A percentile compares a stretch with the other conserved stretches of the same genome.
These are phyloP conservation scores for Drosophila algonquin DNA, from an alignment of 2,888 invertebrate genomes.

Conservation along the genomic window DNA sequence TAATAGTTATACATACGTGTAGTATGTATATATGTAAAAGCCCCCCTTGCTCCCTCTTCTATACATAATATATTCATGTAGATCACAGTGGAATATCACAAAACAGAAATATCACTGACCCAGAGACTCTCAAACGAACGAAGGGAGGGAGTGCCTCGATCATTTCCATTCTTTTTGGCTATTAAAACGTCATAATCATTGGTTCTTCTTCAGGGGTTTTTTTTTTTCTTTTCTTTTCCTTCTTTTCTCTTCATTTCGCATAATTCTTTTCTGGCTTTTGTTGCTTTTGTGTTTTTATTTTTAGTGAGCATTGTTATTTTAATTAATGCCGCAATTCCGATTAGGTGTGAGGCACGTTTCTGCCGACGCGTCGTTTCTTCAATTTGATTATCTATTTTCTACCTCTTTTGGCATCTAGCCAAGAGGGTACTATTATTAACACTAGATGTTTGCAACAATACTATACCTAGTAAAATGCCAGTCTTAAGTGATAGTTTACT, in stretches of 20 bases:
- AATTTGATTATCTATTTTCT: slow-evolving; percentile 29
- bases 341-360: slow-evolving; percentile 56
- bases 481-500: too few species aligned
- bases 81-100: too few species aligned
- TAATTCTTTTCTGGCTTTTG: slow-evolving; percentile 22
- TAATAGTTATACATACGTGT: too few species aligned
- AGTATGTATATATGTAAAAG: too few species aligned
- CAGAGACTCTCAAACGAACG: background rate
- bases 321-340: slow-evolving; percentile 39
- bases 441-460: too few species aligned
- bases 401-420: background rate
- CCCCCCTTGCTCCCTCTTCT: too few species aligned
- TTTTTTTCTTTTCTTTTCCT: too few species aligned
- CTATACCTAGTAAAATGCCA: too few species aligned
- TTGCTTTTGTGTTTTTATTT: background rate
- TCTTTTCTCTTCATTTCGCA: slow-evolving; percentile 29
- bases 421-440: too few species aligned
- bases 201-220: background rate
- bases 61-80: too few species aligned
- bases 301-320: slow-evolving; percentile 44
- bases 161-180: background rate
- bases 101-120: background rate
- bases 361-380: slow-evolving; percentile 36
- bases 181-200: background rate
- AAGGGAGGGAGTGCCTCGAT: background rate